These are phyloP conservation scores for Melitaea cinxia DNA, from an alignment of 1,140 invertebrate species.

Conservation along the genomic window DNA sequence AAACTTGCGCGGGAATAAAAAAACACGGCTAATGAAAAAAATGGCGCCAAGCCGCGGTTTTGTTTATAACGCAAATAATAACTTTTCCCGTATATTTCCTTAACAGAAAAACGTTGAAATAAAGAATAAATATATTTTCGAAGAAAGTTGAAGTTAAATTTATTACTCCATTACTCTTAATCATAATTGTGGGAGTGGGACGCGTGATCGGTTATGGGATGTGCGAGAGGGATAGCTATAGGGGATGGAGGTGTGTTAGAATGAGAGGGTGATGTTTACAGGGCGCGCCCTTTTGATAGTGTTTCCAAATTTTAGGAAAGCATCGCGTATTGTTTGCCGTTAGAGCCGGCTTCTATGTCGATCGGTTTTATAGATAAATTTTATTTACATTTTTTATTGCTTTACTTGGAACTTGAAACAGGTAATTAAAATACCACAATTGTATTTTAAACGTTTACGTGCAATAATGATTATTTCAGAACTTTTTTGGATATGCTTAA, in stretches of 20 bases:
- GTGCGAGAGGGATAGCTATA: slow-evolving; percentile 43
- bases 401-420: too few species aligned
- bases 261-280: slow-evolving; percentile 57
- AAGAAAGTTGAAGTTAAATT: slow-evolving; percentile 61
- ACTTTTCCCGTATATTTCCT: slow-evolving; percentile 55
- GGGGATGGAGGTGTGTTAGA: slow-evolving; percentile 23
- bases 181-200: slow-evolving; percentile 59
- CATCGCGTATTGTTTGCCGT: slow-evolving; percentile 68
- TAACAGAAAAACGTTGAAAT: slow-evolving; percentile 37
- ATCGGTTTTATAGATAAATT: slow-evolving; percentile 24
- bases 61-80: slow-evolving; percentile 61
- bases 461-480: too few species aligned
- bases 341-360: slow-evolving; percentile 56
- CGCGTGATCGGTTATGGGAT: slow-evolving; percentile 25
- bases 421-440: too few species aligned
- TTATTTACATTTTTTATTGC: background rate
- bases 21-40: slow-evolving; percentile 50
- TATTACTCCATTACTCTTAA: slow-evolving; percentile 66
- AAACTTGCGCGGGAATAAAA: slow-evolving; percentile 51
- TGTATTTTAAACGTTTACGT: too few species aligned
- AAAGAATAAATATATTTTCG: slow-evolving; percentile 50
- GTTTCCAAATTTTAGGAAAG: slow-evolving; percentile 81
- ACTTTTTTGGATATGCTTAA: too few species aligned
- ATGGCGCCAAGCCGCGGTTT: slow-evolving; percentile 45
- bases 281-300: slow-evolving; percentile 74